Evolutionary conservation across 2,888 invertebrate genomes (phyloP).

Genomic region (Panzeria rudis): DNA sequence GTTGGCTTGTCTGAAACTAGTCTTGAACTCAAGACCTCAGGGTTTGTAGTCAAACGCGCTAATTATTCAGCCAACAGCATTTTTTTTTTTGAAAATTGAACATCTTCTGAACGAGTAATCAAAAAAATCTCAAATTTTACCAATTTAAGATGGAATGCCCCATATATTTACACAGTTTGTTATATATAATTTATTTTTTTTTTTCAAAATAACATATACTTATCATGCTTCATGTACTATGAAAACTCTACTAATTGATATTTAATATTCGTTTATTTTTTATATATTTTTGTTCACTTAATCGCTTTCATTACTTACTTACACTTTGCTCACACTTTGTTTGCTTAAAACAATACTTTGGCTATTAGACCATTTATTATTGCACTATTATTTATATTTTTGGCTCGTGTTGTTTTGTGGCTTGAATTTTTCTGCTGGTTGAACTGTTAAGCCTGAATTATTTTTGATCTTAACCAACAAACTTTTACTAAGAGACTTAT

Average conservation of each 20-base stretch:
- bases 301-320: conserved; percentile 9
- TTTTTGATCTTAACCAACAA: neutral
- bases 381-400: conserved; percentile 1
- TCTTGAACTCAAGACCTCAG: too few species aligned
- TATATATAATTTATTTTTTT: too few species aligned
- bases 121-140: too few species aligned
- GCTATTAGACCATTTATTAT: conserved; percentile 13
- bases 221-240: conserved; percentile 63
- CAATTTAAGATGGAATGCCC: too few species aligned
- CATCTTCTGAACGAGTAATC: too few species aligned
- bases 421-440: neutral
- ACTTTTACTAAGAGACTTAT: conserved; percentile 11
- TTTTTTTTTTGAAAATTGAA: too few species aligned
- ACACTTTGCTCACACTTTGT: conserved; percentile 24
- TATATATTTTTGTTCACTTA: conserved; percentile 28
- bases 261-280: conserved; percentile 44
- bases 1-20: too few species aligned
- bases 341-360: conserved; percentile 24
- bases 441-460: conserved; percentile 16
- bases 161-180: too few species aligned
- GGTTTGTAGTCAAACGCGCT: too few species aligned
- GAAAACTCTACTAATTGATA: conserved; percentile 61
- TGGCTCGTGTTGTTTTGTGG: conserved; percentile 38
- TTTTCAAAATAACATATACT: too few species aligned
- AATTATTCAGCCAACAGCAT: too few species aligned